phyloP scores from a whole-genome alignment of 2,888 invertebrate genomes.

The Microplitis deprimator region DNA sequence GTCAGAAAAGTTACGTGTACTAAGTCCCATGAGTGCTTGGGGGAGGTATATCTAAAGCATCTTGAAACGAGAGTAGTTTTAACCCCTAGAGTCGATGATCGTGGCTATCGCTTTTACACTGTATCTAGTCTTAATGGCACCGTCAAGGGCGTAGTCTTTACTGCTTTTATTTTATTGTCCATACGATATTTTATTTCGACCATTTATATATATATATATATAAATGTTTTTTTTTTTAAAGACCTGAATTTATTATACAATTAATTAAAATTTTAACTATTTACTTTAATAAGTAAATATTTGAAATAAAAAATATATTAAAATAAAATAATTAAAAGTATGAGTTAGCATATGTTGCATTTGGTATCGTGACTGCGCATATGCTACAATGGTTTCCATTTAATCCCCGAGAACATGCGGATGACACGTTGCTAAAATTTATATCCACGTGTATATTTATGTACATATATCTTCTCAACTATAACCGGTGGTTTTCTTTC shows the following conservation, averaged over 20 bases:
- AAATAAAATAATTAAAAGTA: not conserved
- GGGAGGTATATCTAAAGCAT: slow-evolving; percentile 15
- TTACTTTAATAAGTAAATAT: not conserved
- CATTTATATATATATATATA: not conserved
- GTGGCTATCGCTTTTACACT: slow-evolving; percentile 12
- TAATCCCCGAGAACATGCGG: slow-evolving; percentile 19
- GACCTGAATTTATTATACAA: no score
- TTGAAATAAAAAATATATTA: not conserved
- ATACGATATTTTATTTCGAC: not conserved
- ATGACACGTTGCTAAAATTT: slow-evolving; percentile 27
- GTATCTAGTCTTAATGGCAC: slow-evolving; percentile 23
- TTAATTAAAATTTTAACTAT: no score
- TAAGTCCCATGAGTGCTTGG: slow-evolving; percentile 25
- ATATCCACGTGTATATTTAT: slow-evolving; percentile 10
- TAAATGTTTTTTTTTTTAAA: not conserved
- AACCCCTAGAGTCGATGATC: slow-evolving; percentile 22
- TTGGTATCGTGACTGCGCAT: slow-evolving; percentile 17
- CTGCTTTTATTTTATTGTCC: not conserved
- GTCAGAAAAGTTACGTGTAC: not conserved
- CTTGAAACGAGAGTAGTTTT: slow-evolving; percentile 19
- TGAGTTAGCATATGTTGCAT: slow-evolving; percentile 1
- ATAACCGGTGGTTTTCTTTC: not conserved
- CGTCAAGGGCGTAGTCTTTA: slow-evolving; percentile 20
- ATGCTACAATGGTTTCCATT: slow-evolving; percentile 29
- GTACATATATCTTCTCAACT: not conserved